These are phyloP conservation scores for Strigops habroptila DNA, from an alignment of 2,113 vertebrate species.

Conservation along the genomic window DNA sequence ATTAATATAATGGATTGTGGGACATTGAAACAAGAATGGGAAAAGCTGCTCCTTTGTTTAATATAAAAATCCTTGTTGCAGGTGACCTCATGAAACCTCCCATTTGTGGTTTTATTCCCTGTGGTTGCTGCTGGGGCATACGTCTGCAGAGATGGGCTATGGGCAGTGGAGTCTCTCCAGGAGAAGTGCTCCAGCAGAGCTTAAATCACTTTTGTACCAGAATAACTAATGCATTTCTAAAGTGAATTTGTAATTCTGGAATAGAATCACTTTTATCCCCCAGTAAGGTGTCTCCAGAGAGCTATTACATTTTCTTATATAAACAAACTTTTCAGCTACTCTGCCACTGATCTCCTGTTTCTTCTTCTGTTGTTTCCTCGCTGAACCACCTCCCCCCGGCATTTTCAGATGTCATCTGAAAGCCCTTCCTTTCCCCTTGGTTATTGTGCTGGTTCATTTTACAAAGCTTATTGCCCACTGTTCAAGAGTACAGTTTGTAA, in stretches of 20 bases:
- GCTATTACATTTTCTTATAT: conserved; percentile 36
- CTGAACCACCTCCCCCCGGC: not conserved
- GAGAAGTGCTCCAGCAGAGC: not conserved
- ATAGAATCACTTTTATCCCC: conserved; percentile 29
- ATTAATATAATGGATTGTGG: fast-evolving
- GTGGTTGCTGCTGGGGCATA: not conserved
- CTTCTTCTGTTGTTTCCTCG: conserved; percentile 21
- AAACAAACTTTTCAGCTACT: conserved; percentile 32
- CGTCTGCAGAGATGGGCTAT: not conserved
- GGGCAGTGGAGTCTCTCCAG: not conserved
- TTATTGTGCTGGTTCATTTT: not conserved
- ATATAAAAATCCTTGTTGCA: not conserved
- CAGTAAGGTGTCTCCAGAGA: conserved; percentile 39
- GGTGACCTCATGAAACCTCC: not conserved
- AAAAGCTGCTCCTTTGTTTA: not conserved
- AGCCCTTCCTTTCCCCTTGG: not conserved
- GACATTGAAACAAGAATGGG: not conserved
- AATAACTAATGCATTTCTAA: not conserved
- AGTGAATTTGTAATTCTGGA: not conserved
- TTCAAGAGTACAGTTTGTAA: not conserved
- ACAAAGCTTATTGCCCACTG: not conserved
- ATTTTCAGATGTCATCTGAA: not conserved
- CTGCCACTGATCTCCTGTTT: conserved; percentile 22
- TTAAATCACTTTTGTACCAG: not conserved
- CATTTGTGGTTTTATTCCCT: not conserved